Base-by-base conservation (phyloP, 2,797 vertebrate species). In the Poecile montanus region DNA sequence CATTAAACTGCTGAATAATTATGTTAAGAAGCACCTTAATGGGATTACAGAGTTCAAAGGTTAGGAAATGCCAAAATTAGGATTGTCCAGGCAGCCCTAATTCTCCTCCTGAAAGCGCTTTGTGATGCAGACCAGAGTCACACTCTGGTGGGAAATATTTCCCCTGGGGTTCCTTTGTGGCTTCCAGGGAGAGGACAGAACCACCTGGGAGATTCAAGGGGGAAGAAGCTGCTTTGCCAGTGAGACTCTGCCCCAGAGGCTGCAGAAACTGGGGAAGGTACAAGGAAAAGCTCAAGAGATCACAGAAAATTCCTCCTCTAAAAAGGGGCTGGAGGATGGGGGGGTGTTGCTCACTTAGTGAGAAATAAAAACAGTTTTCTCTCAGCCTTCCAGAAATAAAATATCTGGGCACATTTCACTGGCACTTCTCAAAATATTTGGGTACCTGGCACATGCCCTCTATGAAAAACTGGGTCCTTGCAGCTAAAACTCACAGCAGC, bases 11-110 rank as follows among this genome's bases (percentile, higher is more conserved):
- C 68, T 9, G 53, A 94, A 93, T 74, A 77, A 95, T 92, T 80
- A 63, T 30, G 20, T 89, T 92, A 88, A 95, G 87, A 87, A 77
- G 68, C 53, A 71, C 57, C 87, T 89, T 91, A 92, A 96, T 88
- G 89, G 78, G 93, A 96, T 96, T 96, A 91, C 13, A 50, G 44
- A 57, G 95, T 94, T 91, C 89, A 96, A 88, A 95, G 94, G 95
- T 94, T 29, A 87, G 78, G 65, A 91, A 89, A 91, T 83, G 85
- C 68, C 94, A 85, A 92, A 95, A 91, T 89, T 92, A 92, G 92
- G 93, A 80, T 82, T 67, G 81, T 57, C 68, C 86, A 42, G 48
- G 68, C n/a, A 42, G 53, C 48, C 72, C 92, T 74, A 88, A 88
- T 83, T 89, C 4, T 0, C 54, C 83, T 51, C 63, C 20, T 44